Conservation (phyloP, 2,888 invertebrate genomes). For the Eurois occulta region DNA sequence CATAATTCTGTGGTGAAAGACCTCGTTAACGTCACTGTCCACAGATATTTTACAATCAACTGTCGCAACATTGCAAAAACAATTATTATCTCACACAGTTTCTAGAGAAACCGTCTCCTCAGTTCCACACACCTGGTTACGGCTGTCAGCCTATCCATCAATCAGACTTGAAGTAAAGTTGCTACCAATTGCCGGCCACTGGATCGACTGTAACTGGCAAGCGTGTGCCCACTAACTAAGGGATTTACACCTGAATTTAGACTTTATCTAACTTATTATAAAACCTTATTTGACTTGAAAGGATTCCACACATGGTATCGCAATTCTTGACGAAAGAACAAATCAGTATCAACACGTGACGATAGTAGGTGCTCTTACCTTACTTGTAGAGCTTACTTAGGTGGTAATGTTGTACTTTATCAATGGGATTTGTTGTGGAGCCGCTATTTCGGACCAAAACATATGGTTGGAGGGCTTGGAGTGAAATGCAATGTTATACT, state of each 20-base stretch:
- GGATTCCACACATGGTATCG: slow-evolving; percentile 72
- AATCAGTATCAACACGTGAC: slow-evolving; percentile 82
- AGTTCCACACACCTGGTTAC: slow-evolving; percentile 77
- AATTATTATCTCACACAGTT: slow-evolving; percentile 76
- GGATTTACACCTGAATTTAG: slow-evolving; percentile 65
- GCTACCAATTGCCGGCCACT: slow-evolving; percentile 80
- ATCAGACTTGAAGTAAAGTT: slow-evolving; percentile 80
- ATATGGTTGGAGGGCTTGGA: background rate
- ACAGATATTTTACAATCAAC: slow-evolving; percentile 63
- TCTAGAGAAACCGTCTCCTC: slow-evolving; percentile 79
- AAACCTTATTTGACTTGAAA: slow-evolving; percentile 60
- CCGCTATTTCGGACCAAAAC: slow-evolving; percentile 47
- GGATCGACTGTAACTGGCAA: slow-evolving; percentile 81
- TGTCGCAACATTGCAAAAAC: slow-evolving; percentile 68
- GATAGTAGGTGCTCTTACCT: slow-evolving; percentile 77
- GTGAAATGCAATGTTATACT: slow-evolving; percentile 27
- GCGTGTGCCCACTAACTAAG: slow-evolving; percentile 52
- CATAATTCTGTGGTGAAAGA: slow-evolving; percentile 67
- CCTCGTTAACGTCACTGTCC: slow-evolving; percentile 65
- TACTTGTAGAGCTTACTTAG: slow-evolving; percentile 71
- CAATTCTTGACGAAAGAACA: slow-evolving; percentile 74
- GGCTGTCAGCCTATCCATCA: slow-evolving; percentile 84
- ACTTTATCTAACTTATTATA: slow-evolving; percentile 68
- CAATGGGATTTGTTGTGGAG: slow-evolving; percentile 70
- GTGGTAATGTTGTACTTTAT: slow-evolving; percentile 71